Base-by-base conservation (phyloP, 2,797 vertebrate species). In the Rhadinocentrus ornatus region DNA sequence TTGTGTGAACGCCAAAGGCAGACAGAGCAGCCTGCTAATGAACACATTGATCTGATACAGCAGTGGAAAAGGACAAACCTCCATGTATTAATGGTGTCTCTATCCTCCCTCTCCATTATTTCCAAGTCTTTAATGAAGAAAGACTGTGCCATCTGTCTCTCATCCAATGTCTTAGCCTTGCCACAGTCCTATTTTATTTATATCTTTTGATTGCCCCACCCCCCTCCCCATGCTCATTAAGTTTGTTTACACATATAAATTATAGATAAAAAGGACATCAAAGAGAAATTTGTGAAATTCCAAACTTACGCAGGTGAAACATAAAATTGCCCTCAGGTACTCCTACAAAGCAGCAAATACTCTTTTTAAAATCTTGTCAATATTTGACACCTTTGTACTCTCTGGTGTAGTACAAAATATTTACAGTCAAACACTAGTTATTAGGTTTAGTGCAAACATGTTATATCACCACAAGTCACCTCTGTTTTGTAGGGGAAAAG, bases 11-110 rank as follows among this genome's bases (percentile, higher is more conserved):
- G 87, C 87, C 78, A 72, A 71, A 73, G 81, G 88, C 89, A 74
- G 71, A 70, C 62, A 73, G 66, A 81, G 77, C 74, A 75, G 78
- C 78, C 78, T 84, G 63, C 80, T 90, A 90, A 91, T 90, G 87
- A 91, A 82, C 82, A 80, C 86, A 91, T 87, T 91, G 86, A 91
- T 92, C 85, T 69, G 73, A 54, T 78, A 81, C 85, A 87, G 81
- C 72, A 72, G 59, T 80, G 68, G 71, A 71, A 78, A 71, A 86
- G 80, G 69, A 87, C 77, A 83, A 84, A 70, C 67, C 69, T 73
- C 32, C 39, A 31, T 84, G 64, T 76, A 60, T 84, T 78, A 81
- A 80, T 67, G 32, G 39, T 22, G 34, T 66, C 34, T 68, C 69
- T 61, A 22, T 73, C 46, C 35, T 66, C 58, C 68, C 57, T 18